A percentile compares a stretch with the other conserved stretches of the same genome.
Evolutionary conservation across 2,888 invertebrate genomes (phyloP).

Genomic region (Trachelus troglodyta): DNA sequence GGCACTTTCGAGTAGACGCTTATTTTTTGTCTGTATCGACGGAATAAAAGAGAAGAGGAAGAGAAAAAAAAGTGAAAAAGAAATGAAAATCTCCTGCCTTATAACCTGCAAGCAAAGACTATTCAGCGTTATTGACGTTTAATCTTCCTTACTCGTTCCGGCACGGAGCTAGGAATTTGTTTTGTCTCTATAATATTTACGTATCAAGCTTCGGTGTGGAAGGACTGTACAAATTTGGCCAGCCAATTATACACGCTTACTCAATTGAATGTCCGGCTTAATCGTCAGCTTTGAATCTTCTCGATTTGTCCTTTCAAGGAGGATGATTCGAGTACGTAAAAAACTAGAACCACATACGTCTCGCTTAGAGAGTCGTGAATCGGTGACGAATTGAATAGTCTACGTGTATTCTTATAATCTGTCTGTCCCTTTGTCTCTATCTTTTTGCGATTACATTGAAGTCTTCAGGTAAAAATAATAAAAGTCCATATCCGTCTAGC

Average conservation of each 20-base stretch:
- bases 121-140: background rate
- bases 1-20: conserved; percentile 22
- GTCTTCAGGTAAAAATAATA: background rate
- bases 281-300: background rate
- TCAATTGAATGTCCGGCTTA: background rate
- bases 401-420: background rate
- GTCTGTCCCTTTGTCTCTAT: background rate
- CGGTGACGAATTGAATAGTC: background rate
- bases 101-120: background rate
- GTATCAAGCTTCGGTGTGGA: background rate
- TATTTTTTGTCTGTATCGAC: conserved; percentile 22
- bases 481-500: background rate
- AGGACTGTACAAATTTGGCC: background rate
- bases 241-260: background rate
- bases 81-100: background rate
- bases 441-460: background rate
- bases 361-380: conserved; percentile 1
- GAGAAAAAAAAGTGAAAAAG: no score
- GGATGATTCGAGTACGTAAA: background rate
- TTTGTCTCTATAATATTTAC: background rate
- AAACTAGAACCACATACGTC: conserved; percentile 20
- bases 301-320: background rate
- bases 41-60: background rate
- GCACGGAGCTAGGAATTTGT: background rate
- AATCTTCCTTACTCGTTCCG: background rate